phyloP scores from a whole-genome alignment of 2,888 invertebrate genomes.

The Pemphredon lugubris region DNA sequence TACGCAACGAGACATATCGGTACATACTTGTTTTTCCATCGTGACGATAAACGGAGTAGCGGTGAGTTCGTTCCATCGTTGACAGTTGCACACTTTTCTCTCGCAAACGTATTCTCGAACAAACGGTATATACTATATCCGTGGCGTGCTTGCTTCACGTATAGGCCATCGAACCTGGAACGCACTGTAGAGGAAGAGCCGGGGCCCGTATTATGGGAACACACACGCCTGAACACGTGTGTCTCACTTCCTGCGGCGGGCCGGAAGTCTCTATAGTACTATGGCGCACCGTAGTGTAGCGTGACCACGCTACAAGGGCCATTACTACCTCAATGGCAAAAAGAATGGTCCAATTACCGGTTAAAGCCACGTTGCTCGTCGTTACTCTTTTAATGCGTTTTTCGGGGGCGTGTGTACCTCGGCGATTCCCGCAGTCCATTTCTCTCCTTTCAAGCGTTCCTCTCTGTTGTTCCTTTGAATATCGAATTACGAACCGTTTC shows the following conservation, averaged over 20 bases:
- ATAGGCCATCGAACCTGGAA: conserved; percentile 59
- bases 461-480: neutral
- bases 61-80: conserved; percentile 19
- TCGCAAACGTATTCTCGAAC: conserved; percentile 37
- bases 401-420: conserved; percentile 27
- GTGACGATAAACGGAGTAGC: neutral
- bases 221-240: conserved; percentile 78
- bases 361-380: conserved; percentile 58
- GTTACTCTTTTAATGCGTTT: conserved; percentile 51
- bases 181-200: conserved; percentile 58
- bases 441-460: neutral
- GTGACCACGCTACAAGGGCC: conserved; percentile 77
- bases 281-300: conserved; percentile 76
- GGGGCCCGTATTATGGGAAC: conserved; percentile 74
- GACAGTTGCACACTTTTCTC: conserved; percentile 52
- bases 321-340: conserved; percentile 76
- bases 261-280: conserved; percentile 80
- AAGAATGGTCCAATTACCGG: conserved; percentile 75
- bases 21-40: neutral
- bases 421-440: conserved; percentile 3
- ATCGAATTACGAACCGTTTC: neutral
- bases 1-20: too few relatives aligned
- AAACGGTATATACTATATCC: conserved; percentile 56
- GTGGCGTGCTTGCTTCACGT: conserved; percentile 48
- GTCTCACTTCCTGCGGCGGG: conserved; percentile 78